Evolutionary conservation across 2,113 vertebrate species (phyloP), one percentile per base, ranked within the genome.

Genomic region (Motacilla alba): DNA sequence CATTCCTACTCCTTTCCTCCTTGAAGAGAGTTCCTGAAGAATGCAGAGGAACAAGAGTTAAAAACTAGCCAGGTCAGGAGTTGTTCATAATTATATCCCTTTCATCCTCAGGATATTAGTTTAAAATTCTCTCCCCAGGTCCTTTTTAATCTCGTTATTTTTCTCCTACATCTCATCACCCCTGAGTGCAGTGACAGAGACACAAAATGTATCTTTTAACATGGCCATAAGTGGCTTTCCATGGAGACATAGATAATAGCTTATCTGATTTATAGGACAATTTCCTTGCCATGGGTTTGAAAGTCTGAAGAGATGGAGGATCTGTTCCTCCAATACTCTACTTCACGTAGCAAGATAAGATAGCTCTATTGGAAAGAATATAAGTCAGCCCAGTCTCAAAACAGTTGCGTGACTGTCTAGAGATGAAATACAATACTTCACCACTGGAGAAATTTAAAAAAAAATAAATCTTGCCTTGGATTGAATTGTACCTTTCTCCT

Each of bases 181-280:
- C 63, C 72, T 47, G 63, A 94, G 76, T 87, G 79, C 66, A 87
- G 52, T 74, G 78, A 88, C 58, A 95, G 70, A 94, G 66, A 91
- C 77, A 89, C 58, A 94, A 96, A 95, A 67, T 59, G 39, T 50
- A 93, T 90, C 91, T 94, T 87, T 94, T 80, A 92, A 88, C 81
- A 77, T 62, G 72, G 75, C 66, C 10, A 0, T 80, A 92, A 93
- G 75, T 77, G 55, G 68, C 72, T 96, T 91, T 92, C 88, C 82
- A 82, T 49, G 43, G 35, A 91, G 80, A 76, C 69, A 72, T 5
- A 86, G 76, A 83, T 88, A 95, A 96, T 70, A 83, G 58, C 49
- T 83, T 82, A 76, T 60, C 63, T 96, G 94, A 97, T 95, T 95
- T 92, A 97, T 31, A 35, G 37, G 41, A 90, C 87, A 82, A 87